phyloP scores from a whole-genome alignment of 1,140 invertebrate species.

The Drosophila tristis region DNA sequence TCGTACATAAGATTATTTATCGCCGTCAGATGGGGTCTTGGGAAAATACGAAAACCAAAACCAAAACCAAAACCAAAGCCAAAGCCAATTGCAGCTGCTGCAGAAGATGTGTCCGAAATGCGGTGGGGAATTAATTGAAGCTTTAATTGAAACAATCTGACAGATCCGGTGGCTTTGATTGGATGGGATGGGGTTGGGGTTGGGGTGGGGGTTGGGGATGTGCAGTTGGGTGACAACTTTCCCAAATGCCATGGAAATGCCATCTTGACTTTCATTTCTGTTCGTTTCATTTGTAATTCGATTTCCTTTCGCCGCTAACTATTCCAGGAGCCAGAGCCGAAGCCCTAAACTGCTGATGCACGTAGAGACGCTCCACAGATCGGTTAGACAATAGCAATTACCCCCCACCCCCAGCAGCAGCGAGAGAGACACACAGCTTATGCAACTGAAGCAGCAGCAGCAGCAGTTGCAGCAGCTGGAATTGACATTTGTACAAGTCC shows the following conservation, averaged over 20 bases:
- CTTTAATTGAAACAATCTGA: constrained; percentile 39
- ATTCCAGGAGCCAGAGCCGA: constrained; percentile 23
- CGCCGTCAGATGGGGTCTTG: constrained; percentile 28
- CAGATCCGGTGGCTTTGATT: not conserved
- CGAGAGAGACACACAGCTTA: constrained; percentile 29
- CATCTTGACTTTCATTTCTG: constrained; percentile 66
- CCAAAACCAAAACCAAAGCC: constrained; percentile 23
- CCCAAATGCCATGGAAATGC: constrained; percentile 57
- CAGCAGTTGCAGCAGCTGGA: constrained; percentile 39
- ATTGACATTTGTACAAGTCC: constrained; percentile 59
- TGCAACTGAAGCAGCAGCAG: constrained; percentile 41
- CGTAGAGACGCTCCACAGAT: constrained; percentile 28
- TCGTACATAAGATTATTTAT: constrained; percentile 57
- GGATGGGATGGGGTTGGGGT: no score
- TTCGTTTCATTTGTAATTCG: constrained; percentile 69
- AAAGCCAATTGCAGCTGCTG: constrained; percentile 34
- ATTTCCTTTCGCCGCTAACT: constrained; percentile 59
- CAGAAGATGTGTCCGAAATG: constrained; percentile 7
- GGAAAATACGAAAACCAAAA: constrained; percentile 49
- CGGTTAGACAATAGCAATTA: constrained; percentile 69
- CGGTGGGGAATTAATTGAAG: constrained; percentile 66
- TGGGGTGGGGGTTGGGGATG: no score
- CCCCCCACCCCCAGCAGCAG: not conserved
- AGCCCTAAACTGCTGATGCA: constrained; percentile 38
- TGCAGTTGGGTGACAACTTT: constrained; percentile 68